phyloP scores from a whole-genome alignment of 1,140 invertebrate genomes.

The Anastatus disparis region DNA sequence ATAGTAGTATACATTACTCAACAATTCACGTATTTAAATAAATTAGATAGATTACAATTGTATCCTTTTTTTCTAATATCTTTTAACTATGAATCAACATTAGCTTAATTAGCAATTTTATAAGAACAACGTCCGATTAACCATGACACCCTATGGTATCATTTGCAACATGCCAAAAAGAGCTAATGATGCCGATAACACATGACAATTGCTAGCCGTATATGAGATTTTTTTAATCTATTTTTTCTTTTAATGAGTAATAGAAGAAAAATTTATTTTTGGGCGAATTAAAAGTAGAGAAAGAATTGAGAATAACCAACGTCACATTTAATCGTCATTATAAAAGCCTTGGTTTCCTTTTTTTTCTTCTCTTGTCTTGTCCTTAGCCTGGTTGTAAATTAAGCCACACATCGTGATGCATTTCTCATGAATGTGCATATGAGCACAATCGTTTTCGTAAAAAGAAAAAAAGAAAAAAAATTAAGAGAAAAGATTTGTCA shows the following conservation, averaged over 20 bases:
- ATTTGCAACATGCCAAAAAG: not conserved
- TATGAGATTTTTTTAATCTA: too few species aligned
- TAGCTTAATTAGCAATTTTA: not conserved
- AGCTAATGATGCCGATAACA: constrained; percentile 5
- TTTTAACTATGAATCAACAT: constrained; percentile 8
- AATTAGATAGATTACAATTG: too few species aligned
- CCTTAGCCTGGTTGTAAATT: constrained; percentile 40
- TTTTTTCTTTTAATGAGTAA: too few species aligned
- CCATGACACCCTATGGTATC: not conserved
- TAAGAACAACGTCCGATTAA: constrained; percentile 8
- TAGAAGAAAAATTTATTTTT: not conserved
- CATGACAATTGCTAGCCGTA: not conserved
- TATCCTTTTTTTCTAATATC: too few species aligned
- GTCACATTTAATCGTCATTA: not conserved
- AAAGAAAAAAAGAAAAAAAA: too few species aligned
- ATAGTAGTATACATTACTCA: too few species aligned
- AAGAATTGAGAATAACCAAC: not conserved
- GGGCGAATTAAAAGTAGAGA: too few species aligned
- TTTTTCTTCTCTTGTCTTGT: constrained; percentile 19
- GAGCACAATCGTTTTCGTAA: constrained; percentile 5
- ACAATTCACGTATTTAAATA: too few species aligned
- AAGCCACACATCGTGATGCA: constrained; percentile 32
- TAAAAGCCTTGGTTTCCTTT: constrained; percentile 33
- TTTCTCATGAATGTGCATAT: constrained; percentile 34
- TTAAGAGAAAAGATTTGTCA: too few species aligned